Base-by-base conservation (phyloP, 2,888 invertebrate genomes). In the Leptogaster cylindrica region DNA sequence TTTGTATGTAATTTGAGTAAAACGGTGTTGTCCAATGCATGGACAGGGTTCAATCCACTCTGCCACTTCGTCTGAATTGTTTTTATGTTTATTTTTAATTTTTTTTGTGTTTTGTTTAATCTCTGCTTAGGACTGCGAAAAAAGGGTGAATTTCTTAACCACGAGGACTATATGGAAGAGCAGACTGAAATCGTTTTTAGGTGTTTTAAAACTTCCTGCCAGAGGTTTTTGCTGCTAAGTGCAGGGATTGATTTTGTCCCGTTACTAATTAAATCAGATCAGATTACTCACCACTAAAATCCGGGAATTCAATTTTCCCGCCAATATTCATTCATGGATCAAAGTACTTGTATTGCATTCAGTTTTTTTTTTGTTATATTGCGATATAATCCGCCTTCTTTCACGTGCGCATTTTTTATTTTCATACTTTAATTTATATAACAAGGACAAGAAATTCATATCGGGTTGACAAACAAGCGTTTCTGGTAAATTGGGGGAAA, bases 161-260 rank as follows among this genome's bases (percentile, higher is more conserved):
- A 28, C 10, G 28, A 28, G 20, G 23, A 1, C 27, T 5, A 7
- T 27, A 7, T n/a, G 31, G 46, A n/a, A n/a, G n/a, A n/a, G n/a
- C n/a, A n/a, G n/a, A n/a, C 50, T 65, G 65, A 23, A 65, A 12
- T 5, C 41, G 16, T 50, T 48, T 52, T 31, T 16, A 12, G 20
- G 68, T 18, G 58, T 48, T n/a, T 66, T 51, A 66, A 68, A 41
- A 68, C 68, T 68, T 68, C 68, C 68, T 68, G 65, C 36, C 65
- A 68, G 27, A 44, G 6, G 44, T 66, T 68, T 66, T 68, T 65
- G 23, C 39, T 65, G 36, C 10, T 10, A 33, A 16, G 20, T 27
- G 23, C 33, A 52, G 33, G 20, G 12, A 48, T 28, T 28, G 55
- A n/a, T 12, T 66, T 39, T 41, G 28, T 55, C 58, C 51, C 48